A percentile compares a stretch with the other conserved stretches of the same genome.
Conservation (phyloP, 2,113 vertebrate species). For the Microtus ochrogaster region DNA sequence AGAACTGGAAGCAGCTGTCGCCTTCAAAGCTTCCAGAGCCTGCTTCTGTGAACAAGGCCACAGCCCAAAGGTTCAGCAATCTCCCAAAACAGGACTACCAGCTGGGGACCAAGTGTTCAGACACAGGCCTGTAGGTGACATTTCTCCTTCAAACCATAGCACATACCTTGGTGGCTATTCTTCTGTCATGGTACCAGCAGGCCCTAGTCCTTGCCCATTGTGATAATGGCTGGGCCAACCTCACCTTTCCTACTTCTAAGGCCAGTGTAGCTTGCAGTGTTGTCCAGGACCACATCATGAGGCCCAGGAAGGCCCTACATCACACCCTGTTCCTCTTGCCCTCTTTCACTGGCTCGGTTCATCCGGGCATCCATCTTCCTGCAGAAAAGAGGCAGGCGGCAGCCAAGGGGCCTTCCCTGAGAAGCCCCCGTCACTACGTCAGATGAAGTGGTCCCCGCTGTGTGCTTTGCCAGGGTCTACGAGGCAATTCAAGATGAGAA, state of each 20-base stretch:
- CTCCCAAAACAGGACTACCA: not conserved
- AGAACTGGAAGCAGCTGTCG: not conserved
- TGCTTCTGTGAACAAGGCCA: not conserved
- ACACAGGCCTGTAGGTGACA: too few relatives aligned
- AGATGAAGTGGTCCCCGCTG: slow-evolving; percentile 71
- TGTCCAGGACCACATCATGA: not conserved
- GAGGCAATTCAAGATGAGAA: slow-evolving; percentile 76
- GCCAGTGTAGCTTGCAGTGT: not conserved
- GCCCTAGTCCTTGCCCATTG: not conserved
- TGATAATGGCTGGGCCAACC: fast-evolving
- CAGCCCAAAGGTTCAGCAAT: not conserved
- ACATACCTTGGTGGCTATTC: not conserved
- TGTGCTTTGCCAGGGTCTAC: slow-evolving; percentile 59
- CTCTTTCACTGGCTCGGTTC: not conserved
- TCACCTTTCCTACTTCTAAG: not conserved
- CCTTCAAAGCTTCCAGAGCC: not conserved
- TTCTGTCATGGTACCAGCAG: not conserved
- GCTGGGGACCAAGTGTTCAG: not conserved
- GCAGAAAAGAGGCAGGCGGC: not conserved
- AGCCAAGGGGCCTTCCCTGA: slow-evolving; percentile 3
- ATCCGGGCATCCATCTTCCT: slow-evolving; percentile 15
- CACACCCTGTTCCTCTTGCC: not conserved
- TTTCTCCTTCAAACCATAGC: not conserved
- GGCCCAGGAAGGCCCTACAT: not conserved
- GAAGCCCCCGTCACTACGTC: slow-evolving; percentile 42